Percentiles rank a stretch among this genome's conserved stretches.
These are phyloP conservation scores for Nycticorax nycticorax DNA, from an alignment of 2,113 vertebrate genomes.

Conservation along the genomic window DNA sequence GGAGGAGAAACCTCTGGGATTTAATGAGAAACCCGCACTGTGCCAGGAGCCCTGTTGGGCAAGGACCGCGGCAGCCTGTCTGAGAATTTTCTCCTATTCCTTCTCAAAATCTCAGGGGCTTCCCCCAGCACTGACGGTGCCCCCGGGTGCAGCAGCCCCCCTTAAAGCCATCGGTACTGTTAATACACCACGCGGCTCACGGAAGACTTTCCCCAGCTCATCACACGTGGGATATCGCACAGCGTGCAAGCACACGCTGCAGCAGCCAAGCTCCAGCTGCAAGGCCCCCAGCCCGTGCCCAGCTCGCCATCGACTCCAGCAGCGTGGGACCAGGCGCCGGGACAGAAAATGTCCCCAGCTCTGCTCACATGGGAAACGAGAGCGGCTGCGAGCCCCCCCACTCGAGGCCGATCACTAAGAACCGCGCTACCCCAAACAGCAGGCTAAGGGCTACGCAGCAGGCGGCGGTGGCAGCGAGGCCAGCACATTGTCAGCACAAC, in stretches of 20 bases:
- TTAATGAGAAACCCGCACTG: neutral
- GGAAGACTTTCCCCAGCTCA: neutral
- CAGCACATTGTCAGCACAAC: neutral
- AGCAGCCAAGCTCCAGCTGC: neutral
- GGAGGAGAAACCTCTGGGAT: neutral
- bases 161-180: neutral
- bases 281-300: neutral
- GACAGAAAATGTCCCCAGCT: neutral
- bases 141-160: neutral
- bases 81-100: neutral
- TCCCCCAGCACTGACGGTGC: neutral
- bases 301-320: accelerated
- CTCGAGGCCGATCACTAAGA: neutral
- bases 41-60: neutral
- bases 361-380: neutral
- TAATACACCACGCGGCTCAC: accelerated
- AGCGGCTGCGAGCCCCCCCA: neutral
- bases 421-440: neutral
- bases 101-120: neutral
- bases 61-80: neutral
- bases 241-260: accelerated
- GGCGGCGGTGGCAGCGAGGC: neutral
- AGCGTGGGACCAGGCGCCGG: neutral
- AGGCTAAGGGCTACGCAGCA: neutral
- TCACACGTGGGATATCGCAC: accelerated